Conservation (phyloP, 2,888 invertebrate species). For the Meandrusa payeni region DNA sequence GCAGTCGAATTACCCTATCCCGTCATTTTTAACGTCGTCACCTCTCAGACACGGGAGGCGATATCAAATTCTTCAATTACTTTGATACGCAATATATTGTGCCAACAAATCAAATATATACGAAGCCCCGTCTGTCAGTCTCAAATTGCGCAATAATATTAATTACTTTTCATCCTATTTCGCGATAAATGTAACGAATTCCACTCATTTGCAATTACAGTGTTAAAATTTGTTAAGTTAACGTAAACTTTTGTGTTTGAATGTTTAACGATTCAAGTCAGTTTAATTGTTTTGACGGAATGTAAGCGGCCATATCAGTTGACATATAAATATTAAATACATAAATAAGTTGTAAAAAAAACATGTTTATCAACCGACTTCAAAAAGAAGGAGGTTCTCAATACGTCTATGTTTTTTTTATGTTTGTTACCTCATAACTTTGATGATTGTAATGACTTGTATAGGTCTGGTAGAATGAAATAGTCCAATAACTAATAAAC, state of each 20-base stretch:
- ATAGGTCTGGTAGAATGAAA: too few species aligned
- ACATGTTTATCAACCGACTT: too few species aligned
- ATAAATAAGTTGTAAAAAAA: too few species aligned
- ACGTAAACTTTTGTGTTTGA: slow-evolving; percentile 4
- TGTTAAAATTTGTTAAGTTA: slow-evolving; percentile 5
- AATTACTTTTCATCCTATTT: slow-evolving; percentile 6
- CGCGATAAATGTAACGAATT: slow-evolving; percentile 2
- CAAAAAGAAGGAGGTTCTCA: too few species aligned
- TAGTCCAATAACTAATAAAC: too few species aligned
- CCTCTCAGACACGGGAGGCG: background rate
- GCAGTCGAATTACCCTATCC: slow-evolving; percentile 32
- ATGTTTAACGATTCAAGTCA: background rate
- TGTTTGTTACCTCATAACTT: too few species aligned
- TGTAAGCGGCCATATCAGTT: too few species aligned
- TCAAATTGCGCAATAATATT: slow-evolving; percentile 8
- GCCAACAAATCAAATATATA: slow-evolving; percentile 15
- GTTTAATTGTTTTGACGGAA: too few species aligned
- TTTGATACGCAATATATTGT: slow-evolving; percentile 11
- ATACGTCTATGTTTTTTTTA: too few species aligned
- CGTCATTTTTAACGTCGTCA: slow-evolving; percentile 30
- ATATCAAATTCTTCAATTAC: slow-evolving; percentile 21
- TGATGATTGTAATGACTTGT: too few species aligned
- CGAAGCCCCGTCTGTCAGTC: slow-evolving; percentile 1
- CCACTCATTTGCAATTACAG: background rate
- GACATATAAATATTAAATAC: too few species aligned